A percentile compares a stretch with the other conserved stretches of the same genome.
These are phyloP conservation scores for Acanthopagrus latus DNA, from an alignment of 2,797 vertebrate species.

Conservation along the genomic window DNA sequence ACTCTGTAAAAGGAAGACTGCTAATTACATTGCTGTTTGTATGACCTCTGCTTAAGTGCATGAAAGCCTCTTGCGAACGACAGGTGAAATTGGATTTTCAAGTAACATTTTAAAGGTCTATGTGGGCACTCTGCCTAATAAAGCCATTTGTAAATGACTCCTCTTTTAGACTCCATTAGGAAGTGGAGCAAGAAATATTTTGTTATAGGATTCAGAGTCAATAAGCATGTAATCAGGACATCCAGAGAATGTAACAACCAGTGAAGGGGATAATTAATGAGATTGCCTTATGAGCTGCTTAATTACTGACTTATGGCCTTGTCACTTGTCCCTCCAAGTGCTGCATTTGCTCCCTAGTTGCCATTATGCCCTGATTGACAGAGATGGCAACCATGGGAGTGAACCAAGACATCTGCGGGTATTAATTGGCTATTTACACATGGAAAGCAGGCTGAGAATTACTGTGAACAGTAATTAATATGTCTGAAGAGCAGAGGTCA, in stretches of 20 bases:
- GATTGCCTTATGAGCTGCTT: conserved; percentile 87
- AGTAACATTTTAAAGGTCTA: conserved; percentile 86
- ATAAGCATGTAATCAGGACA: conserved; percentile 86
- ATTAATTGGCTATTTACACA: conserved; percentile 84
- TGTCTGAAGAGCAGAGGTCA: conserved; percentile 35
- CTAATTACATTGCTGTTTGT: conserved; percentile 84
- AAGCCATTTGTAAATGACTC: conserved; percentile 88
- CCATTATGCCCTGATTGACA: conserved; percentile 78
- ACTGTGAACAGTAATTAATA: conserved; percentile 81
- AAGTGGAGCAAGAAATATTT: conserved; percentile 78
- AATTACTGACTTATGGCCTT: conserved; percentile 87
- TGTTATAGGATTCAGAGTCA: conserved; percentile 84
- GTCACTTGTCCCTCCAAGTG: conserved; percentile 81
- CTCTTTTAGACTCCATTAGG: conserved; percentile 87
- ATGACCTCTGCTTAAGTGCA: conserved; percentile 83
- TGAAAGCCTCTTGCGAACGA: conserved; percentile 84
- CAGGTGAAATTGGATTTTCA: conserved; percentile 87
- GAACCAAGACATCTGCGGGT: conserved; percentile 74
- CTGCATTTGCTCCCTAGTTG: conserved; percentile 82
- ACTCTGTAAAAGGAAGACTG: conserved; percentile 75
- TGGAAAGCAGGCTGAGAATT: conserved; percentile 80
- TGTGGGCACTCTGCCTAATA: conserved; percentile 86
- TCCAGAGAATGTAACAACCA: conserved; percentile 75
- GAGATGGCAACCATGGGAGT: conserved; percentile 63
- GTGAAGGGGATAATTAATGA: conserved; percentile 86